Percentiles rank a stretch among this genome's conserved stretches.
Evolutionary conservation across 2,888 invertebrate genomes (phyloP).

Genomic region (Lydus trimaculatus): DNA sequence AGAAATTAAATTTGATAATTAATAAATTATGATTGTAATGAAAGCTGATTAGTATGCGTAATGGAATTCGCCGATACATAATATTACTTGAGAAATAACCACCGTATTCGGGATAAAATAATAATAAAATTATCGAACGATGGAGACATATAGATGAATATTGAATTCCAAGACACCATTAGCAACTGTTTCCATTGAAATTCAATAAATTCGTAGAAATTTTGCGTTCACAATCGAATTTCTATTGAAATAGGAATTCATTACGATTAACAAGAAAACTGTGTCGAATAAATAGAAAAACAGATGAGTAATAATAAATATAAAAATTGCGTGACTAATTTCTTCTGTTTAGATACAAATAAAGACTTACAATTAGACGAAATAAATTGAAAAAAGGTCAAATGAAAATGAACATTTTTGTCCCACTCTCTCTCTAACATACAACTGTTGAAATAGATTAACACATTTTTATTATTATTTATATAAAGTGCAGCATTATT

Average conservation of each 20-base stretch:
- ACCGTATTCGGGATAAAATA: background rate
- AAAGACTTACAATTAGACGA: too few relatives aligned
- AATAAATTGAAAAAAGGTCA: background rate
- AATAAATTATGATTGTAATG: background rate
- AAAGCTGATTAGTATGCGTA: background rate
- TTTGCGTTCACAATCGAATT: background rate
- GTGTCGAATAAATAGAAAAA: slow-evolving; percentile 1
- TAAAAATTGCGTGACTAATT: slow-evolving; percentile 13
- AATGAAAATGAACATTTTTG: background rate
- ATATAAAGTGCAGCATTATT: background rate
- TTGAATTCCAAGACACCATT: slow-evolving; percentile 10
- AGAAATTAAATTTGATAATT: background rate
- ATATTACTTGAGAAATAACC: background rate
- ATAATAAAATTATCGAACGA: slow-evolving; percentile 10
- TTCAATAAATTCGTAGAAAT: background rate
- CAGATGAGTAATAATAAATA: slow-evolving; percentile 1
- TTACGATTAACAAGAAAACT: background rate
- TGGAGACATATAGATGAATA: slow-evolving; percentile 1
- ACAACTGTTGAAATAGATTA: background rate
- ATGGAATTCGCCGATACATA: too few relatives aligned
- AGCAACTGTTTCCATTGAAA: slow-evolving; percentile 6
- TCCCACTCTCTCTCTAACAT: too few relatives aligned
- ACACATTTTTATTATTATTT: background rate
- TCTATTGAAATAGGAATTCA: background rate
- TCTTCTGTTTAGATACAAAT: background rate